A percentile compares a stretch with the other conserved stretches of the same genome.
Conservation (phyloP, 2,888 invertebrate genomes). For the Teleogryllus oceanicus region DNA sequence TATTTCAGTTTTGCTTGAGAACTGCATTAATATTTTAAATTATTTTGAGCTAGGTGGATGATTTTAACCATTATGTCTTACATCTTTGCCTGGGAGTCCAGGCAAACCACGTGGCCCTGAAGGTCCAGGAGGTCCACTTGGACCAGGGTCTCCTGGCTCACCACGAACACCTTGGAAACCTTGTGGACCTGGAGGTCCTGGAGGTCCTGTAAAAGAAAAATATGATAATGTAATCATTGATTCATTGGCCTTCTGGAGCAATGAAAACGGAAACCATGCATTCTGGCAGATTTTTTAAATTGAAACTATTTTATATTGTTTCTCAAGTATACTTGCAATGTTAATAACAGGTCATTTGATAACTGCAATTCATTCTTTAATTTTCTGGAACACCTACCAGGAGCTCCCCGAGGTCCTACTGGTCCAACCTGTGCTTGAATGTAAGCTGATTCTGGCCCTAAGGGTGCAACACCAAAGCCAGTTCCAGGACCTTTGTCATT, state of each 20-base stretch:
- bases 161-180: conserved; percentile 77
- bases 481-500: conserved; percentile 71
- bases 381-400: conserved; percentile 51
- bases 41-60: background rate
- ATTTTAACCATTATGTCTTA: conserved; percentile 42
- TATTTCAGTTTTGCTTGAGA: no score
- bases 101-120: conserved; percentile 63
- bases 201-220: conserved; percentile 47
- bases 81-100: conserved; percentile 73
- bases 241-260: no score
- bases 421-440: conserved; percentile 77
- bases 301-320: no score
- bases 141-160: conserved; percentile 54
- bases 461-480: conserved; percentile 51
- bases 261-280: no score
- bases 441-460: conserved; percentile 62
- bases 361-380: no score
- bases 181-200: conserved; percentile 79
- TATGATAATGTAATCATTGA: background rate
- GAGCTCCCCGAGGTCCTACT: conserved; percentile 73
- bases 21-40: background rate
- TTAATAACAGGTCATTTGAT: no score
- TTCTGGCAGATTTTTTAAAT: no score
- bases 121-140: conserved; percentile 60
- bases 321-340: no score